Base-by-base conservation (phyloP, 1,140 invertebrate genomes). In the Mactra quadrangularis region DNA sequence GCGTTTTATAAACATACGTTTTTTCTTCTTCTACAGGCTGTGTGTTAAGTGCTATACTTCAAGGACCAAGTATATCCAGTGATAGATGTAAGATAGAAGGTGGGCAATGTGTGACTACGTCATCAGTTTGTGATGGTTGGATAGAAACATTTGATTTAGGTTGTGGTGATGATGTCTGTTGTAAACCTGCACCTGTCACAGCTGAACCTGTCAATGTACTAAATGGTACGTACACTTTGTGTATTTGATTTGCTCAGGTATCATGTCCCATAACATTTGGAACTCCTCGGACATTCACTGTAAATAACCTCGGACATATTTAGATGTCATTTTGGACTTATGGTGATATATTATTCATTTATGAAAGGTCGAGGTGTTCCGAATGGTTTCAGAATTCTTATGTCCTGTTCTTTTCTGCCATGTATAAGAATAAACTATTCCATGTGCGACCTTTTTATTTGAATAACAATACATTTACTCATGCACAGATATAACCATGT, bases 101-200 rank as follows among this genome's bases (percentile, higher is more conserved):
- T 45, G 71, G 71, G 2, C 13, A 11, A 0, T 75, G 71, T 27
- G 52, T 45, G 9, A 41, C 41, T 7, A 25, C 70, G 15, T 29
- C 29, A 15, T 6, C 52, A 19, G 15, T 19, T 41, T 75, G 71
- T 45, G 3, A 29, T 17, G 71, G 71, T 13, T 75, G 71, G 71
- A 25, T 75, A 41, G 71, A 75, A 4, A 38, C 25, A 15, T 29
- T 38, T 38, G 71, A 75, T 35, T 11, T 45, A 19, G 55, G 71
- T 35, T 75, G 71, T 45, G 38, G 55, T 6, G n/a, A 55, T 15
- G 13, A 38, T 13, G 71, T 75, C 9, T 75, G 71, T 31, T 75
- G 71, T 33, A 57, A 59, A 57, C 53, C 53, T 11, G 35, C 33
- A 27, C 71, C 71, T 7, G 17, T 52, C 25, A 75, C 71, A 22